Percentiles rank a stretch among this genome's conserved stretches.
Evolutionary conservation across 2,797 vertebrate genomes (phyloP).

Genomic region (Eupleurogrammus muticus): DNA sequence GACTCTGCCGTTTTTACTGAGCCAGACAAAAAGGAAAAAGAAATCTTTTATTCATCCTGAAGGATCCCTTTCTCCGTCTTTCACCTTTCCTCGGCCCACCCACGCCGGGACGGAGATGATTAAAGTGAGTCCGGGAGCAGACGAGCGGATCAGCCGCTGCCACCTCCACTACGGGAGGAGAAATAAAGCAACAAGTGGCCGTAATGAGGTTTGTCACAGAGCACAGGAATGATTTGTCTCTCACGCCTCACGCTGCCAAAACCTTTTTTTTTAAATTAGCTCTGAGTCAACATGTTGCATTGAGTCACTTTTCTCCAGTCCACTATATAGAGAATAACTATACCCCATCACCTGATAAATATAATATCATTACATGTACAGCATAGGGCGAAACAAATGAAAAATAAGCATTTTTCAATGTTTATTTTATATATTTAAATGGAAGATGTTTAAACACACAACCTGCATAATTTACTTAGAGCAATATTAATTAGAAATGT

Average conservation of each 20-base stretch:
- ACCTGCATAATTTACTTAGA: too few species aligned
- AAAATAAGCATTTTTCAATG: too few species aligned
- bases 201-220: background rate
- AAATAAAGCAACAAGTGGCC: background rate
- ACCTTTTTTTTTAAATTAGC: background rate
- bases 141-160: slow-evolving; percentile 4
- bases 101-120: slow-evolving; percentile 19
- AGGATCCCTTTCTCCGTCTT: background rate
- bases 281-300: background rate
- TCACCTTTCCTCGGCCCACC: background rate
- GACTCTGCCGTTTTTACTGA: too few species aligned
- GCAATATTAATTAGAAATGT: too few species aligned
- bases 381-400: too few species aligned
- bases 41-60: background rate
- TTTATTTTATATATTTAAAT: too few species aligned
- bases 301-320: background rate
- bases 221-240: background rate
- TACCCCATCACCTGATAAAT: too few species aligned
- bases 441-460: too few species aligned
- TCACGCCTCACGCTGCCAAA: background rate
- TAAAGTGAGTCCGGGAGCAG: slow-evolving; percentile 20
- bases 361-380: too few species aligned
- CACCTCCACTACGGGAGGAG: background rate
- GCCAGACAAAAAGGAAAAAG: background rate
- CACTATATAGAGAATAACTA: too few species aligned